Evolutionary conservation across 1,140 invertebrate species (phyloP).

Genomic region (Himalopsyche phryganea): DNA sequence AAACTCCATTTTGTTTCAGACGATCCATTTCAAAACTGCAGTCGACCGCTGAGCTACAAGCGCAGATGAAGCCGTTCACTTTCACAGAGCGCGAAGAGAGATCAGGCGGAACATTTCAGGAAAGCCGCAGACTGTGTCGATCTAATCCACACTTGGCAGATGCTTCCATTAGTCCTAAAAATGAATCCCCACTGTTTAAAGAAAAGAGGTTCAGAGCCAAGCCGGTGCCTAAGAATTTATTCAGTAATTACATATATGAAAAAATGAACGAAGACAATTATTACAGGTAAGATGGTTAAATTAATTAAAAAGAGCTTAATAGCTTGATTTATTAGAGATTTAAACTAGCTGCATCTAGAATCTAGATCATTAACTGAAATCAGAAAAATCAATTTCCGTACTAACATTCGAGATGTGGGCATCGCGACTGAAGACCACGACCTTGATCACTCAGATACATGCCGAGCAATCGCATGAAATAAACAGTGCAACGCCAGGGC

Average conservation of each 20-base stretch:
- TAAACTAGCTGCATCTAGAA: no score
- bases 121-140: slow-evolving; percentile 43
- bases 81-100: slow-evolving; percentile 58
- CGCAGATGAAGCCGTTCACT: slow-evolving; percentile 63
- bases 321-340: no score
- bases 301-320: neutral
- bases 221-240: slow-evolving; percentile 65
- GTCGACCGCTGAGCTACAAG: slow-evolving; percentile 53
- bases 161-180: slow-evolving; percentile 38
- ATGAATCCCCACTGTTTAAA: slow-evolving; percentile 14
- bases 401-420: no score
- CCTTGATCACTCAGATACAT: no score
- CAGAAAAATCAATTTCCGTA: no score
- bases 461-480: no score
- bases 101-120: slow-evolving; percentile 31
- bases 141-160: slow-evolving; percentile 56
- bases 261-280: slow-evolving; percentile 69
- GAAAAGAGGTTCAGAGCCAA: slow-evolving; percentile 60
- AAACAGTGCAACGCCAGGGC: no score
- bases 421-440: no score
- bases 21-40: slow-evolving; percentile 54
- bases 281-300: slow-evolving; percentile 54
- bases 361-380: no score
- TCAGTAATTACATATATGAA: slow-evolving; percentile 66
- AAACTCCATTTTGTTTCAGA: slow-evolving; percentile 37